A percentile compares a stretch with the other conserved stretches of the same genome.
Evolutionary conservation across 2,888 invertebrate species (phyloP).

Genomic region (Amblyjoppa fuscipennis): DNA sequence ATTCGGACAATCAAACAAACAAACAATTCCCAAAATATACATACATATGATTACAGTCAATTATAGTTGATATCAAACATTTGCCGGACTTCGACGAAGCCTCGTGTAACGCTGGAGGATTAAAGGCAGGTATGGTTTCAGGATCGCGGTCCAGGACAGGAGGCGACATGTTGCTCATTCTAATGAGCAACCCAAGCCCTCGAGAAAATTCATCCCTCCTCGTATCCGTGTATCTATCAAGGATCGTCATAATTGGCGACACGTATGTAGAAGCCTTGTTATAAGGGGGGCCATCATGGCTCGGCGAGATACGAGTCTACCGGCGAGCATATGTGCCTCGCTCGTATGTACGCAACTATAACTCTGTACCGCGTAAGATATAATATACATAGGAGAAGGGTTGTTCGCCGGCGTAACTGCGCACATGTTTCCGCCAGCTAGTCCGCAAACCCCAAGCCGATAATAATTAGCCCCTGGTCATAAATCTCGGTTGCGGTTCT

Average conservation of each 20-base stretch:
- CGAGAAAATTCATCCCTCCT: slow-evolving; percentile 60
- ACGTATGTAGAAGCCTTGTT: slow-evolving; percentile 65
- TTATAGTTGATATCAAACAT: background rate
- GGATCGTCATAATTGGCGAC: slow-evolving; percentile 79
- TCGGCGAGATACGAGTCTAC: slow-evolving; percentile 36
- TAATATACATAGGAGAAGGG: slow-evolving; percentile 51
- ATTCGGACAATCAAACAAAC: too few relatives aligned
- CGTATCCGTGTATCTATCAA: slow-evolving; percentile 71
- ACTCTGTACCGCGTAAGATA: background rate
- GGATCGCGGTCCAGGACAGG: slow-evolving; percentile 9
- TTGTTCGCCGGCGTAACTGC: slow-evolving; percentile 64
- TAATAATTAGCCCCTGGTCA: slow-evolving; percentile 78
- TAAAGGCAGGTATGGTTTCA: background rate
- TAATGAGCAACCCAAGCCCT: slow-evolving; percentile 72
- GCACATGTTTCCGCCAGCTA: slow-evolving; percentile 70
- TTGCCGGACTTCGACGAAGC: background rate
- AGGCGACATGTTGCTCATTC: slow-evolving; percentile 64
- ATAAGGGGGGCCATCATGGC: slow-evolving; percentile 27
- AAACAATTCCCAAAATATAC: too few relatives aligned
- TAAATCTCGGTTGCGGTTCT: slow-evolving; percentile 73
- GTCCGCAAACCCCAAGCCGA: slow-evolving; percentile 69
- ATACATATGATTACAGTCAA: too few relatives aligned
- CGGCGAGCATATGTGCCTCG: slow-evolving; percentile 52
- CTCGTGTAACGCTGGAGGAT: background rate
- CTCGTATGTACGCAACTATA: slow-evolving; percentile 3